Conservation (phyloP, 2,888 invertebrate genomes). For the Hirtodrosophila cameraria region DNA sequence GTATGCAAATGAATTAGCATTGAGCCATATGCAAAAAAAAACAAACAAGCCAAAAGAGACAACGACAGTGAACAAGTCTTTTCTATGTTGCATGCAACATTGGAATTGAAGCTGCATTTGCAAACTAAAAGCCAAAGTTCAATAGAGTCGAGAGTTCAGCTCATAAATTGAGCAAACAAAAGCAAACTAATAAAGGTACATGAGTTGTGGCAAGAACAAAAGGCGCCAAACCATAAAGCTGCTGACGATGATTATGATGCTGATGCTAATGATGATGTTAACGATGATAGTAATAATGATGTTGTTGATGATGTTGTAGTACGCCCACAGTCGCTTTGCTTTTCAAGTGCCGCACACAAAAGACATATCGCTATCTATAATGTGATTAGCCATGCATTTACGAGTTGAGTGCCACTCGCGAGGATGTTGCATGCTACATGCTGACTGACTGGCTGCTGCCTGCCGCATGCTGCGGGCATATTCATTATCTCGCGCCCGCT, state of each 20-base stretch:
- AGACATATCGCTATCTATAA: constrained; percentile 59
- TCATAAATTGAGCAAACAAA: constrained; percentile 70
- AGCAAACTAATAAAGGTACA: constrained; percentile 70
- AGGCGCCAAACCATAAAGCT: constrained; percentile 54
- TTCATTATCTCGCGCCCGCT: constrained; percentile 51
- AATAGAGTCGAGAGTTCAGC: constrained; percentile 59
- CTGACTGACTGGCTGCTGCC: constrained; percentile 12
- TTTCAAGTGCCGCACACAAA: constrained; percentile 66
- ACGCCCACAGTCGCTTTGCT: constrained; percentile 54
- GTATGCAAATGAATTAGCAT: constrained; percentile 72
- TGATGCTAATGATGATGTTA: constrained; percentile 16
- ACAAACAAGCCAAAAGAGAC: constrained; percentile 53
- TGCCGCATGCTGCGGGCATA: constrained; percentile 55
- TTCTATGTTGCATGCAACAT: constrained; percentile 4
- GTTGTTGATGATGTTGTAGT: constrained; percentile 20
- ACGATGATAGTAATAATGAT: constrained; percentile 6
- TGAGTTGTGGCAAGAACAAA: constrained; percentile 42
- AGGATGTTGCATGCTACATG: constrained; percentile 28
- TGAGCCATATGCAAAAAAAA: constrained; percentile 69
- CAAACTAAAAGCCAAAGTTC: constrained; percentile 41
- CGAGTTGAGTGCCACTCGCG: constrained; percentile 51
- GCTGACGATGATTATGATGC: not conserved
- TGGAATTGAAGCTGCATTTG: constrained; percentile 31
- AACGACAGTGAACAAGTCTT: not conserved
- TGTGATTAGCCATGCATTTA: constrained; percentile 63